These are phyloP conservation scores for Ancistrus triradiatus DNA, from an alignment of 2,113 vertebrate genomes.

Conservation along the genomic window DNA sequence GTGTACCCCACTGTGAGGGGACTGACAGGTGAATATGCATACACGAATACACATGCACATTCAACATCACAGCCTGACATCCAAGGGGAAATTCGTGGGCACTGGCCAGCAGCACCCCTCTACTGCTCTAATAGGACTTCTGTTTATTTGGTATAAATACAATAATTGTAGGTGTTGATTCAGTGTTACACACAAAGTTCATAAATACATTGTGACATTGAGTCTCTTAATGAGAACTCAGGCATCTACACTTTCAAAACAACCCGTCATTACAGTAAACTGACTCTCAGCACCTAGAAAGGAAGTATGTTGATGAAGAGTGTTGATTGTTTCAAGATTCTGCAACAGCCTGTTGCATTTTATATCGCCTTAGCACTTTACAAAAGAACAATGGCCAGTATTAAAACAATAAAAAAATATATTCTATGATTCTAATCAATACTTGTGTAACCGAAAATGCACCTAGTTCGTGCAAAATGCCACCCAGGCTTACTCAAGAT, in stretches of 20 bases:
- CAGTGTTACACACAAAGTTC: too few relatives aligned
- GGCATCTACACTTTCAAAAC: constrained; percentile 27
- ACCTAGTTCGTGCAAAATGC: not conserved
- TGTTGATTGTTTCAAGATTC: too few relatives aligned
- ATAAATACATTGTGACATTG: constrained; percentile 31
- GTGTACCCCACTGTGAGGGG: constrained; percentile 11
- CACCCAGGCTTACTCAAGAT: not conserved
- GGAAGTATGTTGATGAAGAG: too few relatives aligned
- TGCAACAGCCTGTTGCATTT: too few relatives aligned
- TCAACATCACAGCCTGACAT: constrained; percentile 45
- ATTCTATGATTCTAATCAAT: not conserved
- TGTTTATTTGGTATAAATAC: constrained; percentile 26
- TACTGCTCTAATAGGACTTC: constrained; percentile 10
- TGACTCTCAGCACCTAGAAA: too few relatives aligned
- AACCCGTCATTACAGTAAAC: constrained; percentile 22
- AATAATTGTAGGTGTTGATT: too few relatives aligned
- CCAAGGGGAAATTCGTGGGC: constrained; percentile 64
- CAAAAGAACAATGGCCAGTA: too few relatives aligned
- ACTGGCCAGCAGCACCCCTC: constrained; percentile 55
- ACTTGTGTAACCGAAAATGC: not conserved
- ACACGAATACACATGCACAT: constrained; percentile 23
- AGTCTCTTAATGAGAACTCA: constrained; percentile 32
- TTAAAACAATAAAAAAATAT: not conserved
- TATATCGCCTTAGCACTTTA: too few relatives aligned
- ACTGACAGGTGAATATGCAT: constrained; percentile 18